Conservation (phyloP, 2,888 invertebrate genomes). For the Trichopoda pennipes region DNA sequence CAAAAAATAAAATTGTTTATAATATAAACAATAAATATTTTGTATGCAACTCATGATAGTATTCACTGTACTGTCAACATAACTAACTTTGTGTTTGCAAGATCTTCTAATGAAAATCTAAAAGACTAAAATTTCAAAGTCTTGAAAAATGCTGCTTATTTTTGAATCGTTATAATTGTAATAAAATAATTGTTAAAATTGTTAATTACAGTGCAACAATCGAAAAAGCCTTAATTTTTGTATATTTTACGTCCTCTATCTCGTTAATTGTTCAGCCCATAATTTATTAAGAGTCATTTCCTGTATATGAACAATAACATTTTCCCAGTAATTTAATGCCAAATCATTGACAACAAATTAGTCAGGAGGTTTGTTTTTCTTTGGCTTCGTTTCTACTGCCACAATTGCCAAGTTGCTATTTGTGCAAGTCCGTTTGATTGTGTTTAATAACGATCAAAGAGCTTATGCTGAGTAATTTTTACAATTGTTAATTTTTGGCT, state of each 20-base stretch:
- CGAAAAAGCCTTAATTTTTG: conserved; percentile 19
- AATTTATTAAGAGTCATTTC: conserved; percentile 59
- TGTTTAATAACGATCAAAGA: conserved; percentile 8
- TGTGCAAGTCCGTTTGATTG: background rate
- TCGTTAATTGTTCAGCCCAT: conserved; percentile 40
- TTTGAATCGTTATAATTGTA: background rate
- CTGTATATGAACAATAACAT: conserved; percentile 48
- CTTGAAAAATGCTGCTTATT: background rate
- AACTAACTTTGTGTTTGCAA: too few relatives aligned
- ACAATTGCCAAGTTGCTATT: conserved; percentile 12
- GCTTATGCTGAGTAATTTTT: conserved; percentile 2
- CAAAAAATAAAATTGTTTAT: too few relatives aligned
- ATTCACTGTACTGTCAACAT: too few relatives aligned
- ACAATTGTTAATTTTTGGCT: conserved; percentile 14
- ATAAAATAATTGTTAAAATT: conserved; percentile 25
- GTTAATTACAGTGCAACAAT: conserved; percentile 5
- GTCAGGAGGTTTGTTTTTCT: conserved; percentile 46
- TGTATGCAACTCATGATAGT: too few relatives aligned
- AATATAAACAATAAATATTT: too few relatives aligned
- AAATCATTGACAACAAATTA: conserved; percentile 61
- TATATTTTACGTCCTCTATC: conserved; percentile 7
- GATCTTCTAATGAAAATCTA: too few relatives aligned
- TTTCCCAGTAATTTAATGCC: conserved; percentile 49
- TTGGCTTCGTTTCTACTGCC: background rate
- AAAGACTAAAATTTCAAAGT: too few relatives aligned